These are phyloP conservation scores for Heteromurus nitidus DNA, from an alignment of 2,888 invertebrate genomes.

Conservation along the genomic window DNA sequence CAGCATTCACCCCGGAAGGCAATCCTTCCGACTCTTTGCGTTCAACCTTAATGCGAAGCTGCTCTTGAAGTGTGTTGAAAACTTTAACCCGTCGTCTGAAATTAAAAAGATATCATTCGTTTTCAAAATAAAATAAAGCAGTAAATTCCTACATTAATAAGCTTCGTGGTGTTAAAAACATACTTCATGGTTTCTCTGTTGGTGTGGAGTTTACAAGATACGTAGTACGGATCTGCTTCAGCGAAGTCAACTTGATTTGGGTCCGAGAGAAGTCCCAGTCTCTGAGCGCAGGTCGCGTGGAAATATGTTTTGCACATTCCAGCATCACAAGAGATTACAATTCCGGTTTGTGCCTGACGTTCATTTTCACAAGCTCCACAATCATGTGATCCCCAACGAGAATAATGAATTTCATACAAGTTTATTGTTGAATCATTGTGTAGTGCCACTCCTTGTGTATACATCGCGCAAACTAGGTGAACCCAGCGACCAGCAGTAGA, in stretches of 20 bases:
- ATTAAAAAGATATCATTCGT: neutral
- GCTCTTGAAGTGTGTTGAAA: constrained; percentile 70
- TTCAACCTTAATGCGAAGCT: constrained; percentile 67
- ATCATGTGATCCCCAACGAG: constrained; percentile 94
- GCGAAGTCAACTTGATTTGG: constrained; percentile 79
- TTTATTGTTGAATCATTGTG: constrained; percentile 85
- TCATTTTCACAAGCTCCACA: constrained; percentile 94
- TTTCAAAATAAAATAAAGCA: neutral
- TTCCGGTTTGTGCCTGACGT: constrained; percentile 91
- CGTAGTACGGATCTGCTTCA: constrained; percentile 97
- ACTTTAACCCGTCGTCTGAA: constrained; percentile 64
- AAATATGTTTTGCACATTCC: constrained; percentile 98
- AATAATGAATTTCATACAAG: constrained; percentile 97
- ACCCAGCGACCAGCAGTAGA: constrained; percentile 99
- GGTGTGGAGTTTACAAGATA: constrained; percentile 96
- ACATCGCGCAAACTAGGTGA: constrained; percentile 97
- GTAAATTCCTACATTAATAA: neutral
- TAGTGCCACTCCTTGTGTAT: constrained; percentile 97
- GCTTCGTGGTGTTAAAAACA: constrained; percentile 28
- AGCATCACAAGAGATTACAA: constrained; percentile 98
- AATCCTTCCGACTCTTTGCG: constrained; percentile 59
- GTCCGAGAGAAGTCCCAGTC: constrained; percentile 93
- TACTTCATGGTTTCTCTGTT: constrained; percentile 88
- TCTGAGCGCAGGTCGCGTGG: constrained; percentile 97
- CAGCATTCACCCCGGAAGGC: constrained; percentile 59